These are phyloP conservation scores for Adelognathus sp. DNA, from an alignment of 2,888 invertebrate species.

Conservation along the genomic window DNA sequence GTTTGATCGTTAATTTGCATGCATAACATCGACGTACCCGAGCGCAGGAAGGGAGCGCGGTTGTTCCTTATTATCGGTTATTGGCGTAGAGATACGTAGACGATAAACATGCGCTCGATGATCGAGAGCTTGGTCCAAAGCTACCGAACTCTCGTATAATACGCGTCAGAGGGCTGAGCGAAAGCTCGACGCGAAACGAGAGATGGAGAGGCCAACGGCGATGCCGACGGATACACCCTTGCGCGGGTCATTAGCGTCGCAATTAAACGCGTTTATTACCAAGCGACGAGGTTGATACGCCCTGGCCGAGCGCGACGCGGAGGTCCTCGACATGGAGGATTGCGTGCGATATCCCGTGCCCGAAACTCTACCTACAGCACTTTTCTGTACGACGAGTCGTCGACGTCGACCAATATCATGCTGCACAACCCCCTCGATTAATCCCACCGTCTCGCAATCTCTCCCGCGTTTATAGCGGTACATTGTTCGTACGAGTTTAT, in stretches of 20 bases:
- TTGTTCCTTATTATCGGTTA: conserved; percentile 27
- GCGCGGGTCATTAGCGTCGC: conserved; percentile 69
- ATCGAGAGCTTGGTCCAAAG: not conserved
- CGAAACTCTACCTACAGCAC: conserved; percentile 16
- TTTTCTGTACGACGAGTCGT: conserved; percentile 25
- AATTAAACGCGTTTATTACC: conserved; percentile 76
- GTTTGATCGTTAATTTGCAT: not conserved
- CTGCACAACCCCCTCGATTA: conserved; percentile 23
- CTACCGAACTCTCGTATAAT: not conserved
- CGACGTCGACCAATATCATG: conserved; percentile 38
- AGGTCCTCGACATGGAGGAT: conserved; percentile 40
- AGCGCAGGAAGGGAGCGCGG: not conserved
- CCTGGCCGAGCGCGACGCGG: conserved; percentile 29
- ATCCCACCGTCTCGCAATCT: too few species aligned
- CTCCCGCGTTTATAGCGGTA: too few species aligned
- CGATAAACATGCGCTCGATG: not conserved
- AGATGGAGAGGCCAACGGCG: conserved; percentile 27
- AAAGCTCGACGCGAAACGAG: not conserved
- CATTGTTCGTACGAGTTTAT: conserved; percentile 32
- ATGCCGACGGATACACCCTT: conserved; percentile 45
- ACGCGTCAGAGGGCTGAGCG: not conserved
- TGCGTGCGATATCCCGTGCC: conserved; percentile 37
- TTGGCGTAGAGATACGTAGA: not conserved
- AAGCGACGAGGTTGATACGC: conserved; percentile 57
- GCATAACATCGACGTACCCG: not conserved